Base-by-base conservation (phyloP, 2,888 invertebrate genomes). In the Priocnemis perturbator region DNA sequence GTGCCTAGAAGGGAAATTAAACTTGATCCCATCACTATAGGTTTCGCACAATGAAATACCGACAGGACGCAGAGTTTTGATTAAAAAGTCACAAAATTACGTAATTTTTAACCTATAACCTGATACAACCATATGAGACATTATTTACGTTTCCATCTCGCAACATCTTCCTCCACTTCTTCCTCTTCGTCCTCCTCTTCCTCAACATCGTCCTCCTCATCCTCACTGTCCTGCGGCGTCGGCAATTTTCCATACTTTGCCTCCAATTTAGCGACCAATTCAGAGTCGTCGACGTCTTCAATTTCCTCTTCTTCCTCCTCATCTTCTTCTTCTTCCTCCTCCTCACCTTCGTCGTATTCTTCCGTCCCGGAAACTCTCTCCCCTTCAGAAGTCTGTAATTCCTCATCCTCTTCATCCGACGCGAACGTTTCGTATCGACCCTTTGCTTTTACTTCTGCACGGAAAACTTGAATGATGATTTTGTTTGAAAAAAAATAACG, bases 191-290 rank as follows among this genome's bases (percentile, higher is more conserved):
- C 92, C 87, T 92, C 89, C 79, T 88, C 89, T 78, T 85, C 86
- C 82, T 90, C 90, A 85, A 85, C 91, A 83, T 84, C 91, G 77
- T 78, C 91, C 87, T 88, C 86, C 52, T 89, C 88, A 23, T 76
- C 79, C 69, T 86, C 82, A 73, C 92, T 91, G 14, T 85, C 84
- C 44, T 78, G 78, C 37, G 83, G 81, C 20, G 82, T 81, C 17
- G 92, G 92, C 63, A 94, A 87, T 75, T 93, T 92, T 60, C 94
- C 94, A 86, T 95, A 95, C 90, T 94, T 94, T 26, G 92, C 93
- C 85, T 94, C 94, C 66, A 95, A 89, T 74, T 94, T 91, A 82
- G 90, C 93, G 80, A 95, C 90, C 57, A 95, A 89, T 73, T 94
- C 94, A 5, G 91, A 91, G 84, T 95, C 94, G 83, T 94, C 94